Evolutionary conservation across 2,113 vertebrate species (phyloP).

Genomic region (Asarcornis scutulata): DNA sequence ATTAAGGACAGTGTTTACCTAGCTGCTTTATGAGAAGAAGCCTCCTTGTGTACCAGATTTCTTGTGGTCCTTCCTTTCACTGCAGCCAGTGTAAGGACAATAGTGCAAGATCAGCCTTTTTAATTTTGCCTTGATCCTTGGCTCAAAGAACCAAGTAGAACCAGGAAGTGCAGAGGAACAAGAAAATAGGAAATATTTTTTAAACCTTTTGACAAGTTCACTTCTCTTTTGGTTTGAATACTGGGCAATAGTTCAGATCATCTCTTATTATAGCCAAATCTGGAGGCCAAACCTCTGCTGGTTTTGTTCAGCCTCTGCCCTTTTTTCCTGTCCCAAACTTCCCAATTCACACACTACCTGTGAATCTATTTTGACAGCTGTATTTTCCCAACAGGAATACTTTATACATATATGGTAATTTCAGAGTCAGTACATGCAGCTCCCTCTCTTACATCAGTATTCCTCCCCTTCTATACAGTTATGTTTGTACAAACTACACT

Average conservation of each 20-base stretch:
- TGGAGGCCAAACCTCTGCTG: not conserved
- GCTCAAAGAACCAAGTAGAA: not conserved
- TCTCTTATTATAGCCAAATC: conserved; percentile 45
- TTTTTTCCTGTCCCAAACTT: conserved; percentile 19
- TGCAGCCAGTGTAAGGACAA: not conserved
- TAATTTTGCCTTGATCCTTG: conserved; percentile 25
- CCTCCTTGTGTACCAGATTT: not conserved
- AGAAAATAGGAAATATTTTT: conserved; percentile 50
- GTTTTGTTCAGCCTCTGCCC: conserved; percentile 44
- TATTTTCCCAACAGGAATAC: conserved; percentile 41
- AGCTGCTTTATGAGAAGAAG: not conserved
- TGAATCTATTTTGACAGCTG: conserved; percentile 63
- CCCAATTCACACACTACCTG: conserved; percentile 2
- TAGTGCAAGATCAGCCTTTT: conserved; percentile 10
- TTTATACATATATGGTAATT: not conserved
- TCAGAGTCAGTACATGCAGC: not conserved
- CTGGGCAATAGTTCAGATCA: conserved; percentile 13
- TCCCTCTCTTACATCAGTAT: not conserved
- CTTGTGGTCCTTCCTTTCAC: not conserved
- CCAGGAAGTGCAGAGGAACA: conserved; percentile 9
- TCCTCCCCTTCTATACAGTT: not conserved
- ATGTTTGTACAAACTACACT: not conserved
- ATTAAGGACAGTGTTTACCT: not conserved
- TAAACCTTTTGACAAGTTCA: conserved; percentile 46
- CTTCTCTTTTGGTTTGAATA: conserved; percentile 34